These are phyloP conservation scores for Actinemys pallida DNA, from an alignment of 2,113 vertebrate genomes.

Conservation along the genomic window DNA sequence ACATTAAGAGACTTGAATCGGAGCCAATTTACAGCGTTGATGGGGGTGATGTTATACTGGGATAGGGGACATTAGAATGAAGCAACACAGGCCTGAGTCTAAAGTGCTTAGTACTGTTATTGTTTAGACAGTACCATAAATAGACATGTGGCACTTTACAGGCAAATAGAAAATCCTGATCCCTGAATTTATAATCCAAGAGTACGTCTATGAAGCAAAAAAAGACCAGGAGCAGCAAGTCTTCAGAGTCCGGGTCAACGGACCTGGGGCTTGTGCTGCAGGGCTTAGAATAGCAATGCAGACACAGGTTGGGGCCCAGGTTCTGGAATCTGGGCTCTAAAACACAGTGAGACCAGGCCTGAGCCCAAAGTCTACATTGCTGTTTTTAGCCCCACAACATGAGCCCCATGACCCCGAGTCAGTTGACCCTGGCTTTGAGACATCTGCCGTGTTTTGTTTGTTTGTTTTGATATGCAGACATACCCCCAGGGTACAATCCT, in stretches of 20 bases:
- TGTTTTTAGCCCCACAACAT: not conserved
- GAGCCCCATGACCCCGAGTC: not conserved
- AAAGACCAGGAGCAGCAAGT: not conserved
- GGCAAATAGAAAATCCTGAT: not conserved
- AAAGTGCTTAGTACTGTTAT: not conserved
- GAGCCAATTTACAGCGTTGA: not conserved
- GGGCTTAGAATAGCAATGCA: not conserved
- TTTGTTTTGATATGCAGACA: not conserved
- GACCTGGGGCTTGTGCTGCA: not conserved
- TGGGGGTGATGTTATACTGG: not conserved
- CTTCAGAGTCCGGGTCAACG: not conserved
- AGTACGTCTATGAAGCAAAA: not conserved
- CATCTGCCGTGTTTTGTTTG: not conserved
- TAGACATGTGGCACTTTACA: not conserved
- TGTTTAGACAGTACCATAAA: not conserved
- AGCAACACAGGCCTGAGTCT: not conserved
- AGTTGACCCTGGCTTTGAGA: not conserved
- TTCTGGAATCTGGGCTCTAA: not conserved
- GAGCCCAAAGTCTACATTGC: not conserved
- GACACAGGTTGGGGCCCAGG: not conserved
- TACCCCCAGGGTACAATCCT: not conserved
- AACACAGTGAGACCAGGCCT: not conserved
- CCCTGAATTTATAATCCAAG: not conserved
- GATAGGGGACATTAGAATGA: not conserved
- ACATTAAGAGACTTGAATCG: fast-evolving